Evolutionary conservation across 2,888 invertebrate species (phyloP), one percentile per base, ranked within the genome.

Genomic region (Notocelia uddmanniana): DNA sequence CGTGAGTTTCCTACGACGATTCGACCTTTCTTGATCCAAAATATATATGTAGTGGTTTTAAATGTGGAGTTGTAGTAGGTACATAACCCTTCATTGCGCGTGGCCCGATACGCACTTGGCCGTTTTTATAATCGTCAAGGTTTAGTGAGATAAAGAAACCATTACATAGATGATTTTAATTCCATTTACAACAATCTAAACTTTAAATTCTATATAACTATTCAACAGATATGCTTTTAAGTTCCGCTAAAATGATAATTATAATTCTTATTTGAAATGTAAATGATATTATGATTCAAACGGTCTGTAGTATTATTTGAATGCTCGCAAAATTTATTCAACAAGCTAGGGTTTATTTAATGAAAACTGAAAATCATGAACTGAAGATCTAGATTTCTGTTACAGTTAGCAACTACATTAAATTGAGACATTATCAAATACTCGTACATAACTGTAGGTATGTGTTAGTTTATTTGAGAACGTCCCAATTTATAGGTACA

Each of bases 381-480:
- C 23, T 6, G 13, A 52, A 58, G 31, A n/a, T 26, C 37, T 58
- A 70, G 45, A 59, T 69, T 41, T 23, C 18, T 52, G 3, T 9
- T n/a, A 60, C 26, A 70, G 67, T 45, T 73, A 67, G 73, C 76
- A 77, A 75, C 74, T 71, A 73, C 67, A 76, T 73, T 64, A 72
- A 67, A n/a, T 63, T 73, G 48, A 63, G 71, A 76, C 74, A 74
- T 75, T 77, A 75, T 74, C 77, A 79, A 81, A 78, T 78, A 62
- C 60, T 18, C 57, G 26, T 23, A 23, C 57, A 18, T 10, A 6
- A 45, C n/a, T 18, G 13, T n/a, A 66, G 18, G 18, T 54, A n/a
- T 57, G 52, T 41, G 55, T 69, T 64, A 59, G 79, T 81, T 80
- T 84, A 85, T 86, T 89, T 88, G 84, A 82, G 84, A 87, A 83